Percentiles rank a stretch among this genome's conserved stretches.
Conservation (phyloP, 2,888 invertebrate species). For the Icerya purchasi region DNA sequence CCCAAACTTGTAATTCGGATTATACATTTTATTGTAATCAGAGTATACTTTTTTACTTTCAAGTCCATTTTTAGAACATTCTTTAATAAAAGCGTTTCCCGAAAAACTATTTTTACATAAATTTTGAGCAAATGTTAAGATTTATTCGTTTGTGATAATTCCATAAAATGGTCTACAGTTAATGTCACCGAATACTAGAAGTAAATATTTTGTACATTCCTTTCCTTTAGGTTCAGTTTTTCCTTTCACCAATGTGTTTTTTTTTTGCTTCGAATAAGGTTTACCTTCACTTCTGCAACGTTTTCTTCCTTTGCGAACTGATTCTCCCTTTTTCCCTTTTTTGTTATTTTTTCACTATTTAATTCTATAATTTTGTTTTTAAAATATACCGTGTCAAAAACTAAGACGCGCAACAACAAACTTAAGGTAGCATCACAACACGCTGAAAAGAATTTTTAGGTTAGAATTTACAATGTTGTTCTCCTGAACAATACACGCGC, state of each 20-base stretch:
- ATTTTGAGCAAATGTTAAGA: neutral
- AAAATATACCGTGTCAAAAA: neutral
- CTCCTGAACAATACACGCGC: neutral
- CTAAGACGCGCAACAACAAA: neutral
- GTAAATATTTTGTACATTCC: neutral
- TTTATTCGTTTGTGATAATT: neutral
- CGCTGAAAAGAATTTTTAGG: neutral
- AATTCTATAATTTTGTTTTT: neutral
- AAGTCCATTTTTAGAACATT: neutral
- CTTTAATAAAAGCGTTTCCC: neutral
- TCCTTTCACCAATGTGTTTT: neutral
- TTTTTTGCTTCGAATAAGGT: neutral
- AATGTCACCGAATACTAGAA: neutral
- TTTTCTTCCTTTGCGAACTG: neutral
- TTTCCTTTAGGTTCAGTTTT: neutral
- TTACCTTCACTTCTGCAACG: neutral
- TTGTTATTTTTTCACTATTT: neutral
- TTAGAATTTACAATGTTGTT: neutral
- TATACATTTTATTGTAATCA: neutral
- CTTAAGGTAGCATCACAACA: neutral
- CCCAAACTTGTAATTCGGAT: neutral
- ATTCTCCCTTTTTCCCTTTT: neutral
- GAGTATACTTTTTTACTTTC: neutral
- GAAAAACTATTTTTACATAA: neutral
- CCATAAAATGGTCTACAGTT: neutral